phyloP scores from a whole-genome alignment of 2,113 vertebrate species.

The Cottus gobio region DNA sequence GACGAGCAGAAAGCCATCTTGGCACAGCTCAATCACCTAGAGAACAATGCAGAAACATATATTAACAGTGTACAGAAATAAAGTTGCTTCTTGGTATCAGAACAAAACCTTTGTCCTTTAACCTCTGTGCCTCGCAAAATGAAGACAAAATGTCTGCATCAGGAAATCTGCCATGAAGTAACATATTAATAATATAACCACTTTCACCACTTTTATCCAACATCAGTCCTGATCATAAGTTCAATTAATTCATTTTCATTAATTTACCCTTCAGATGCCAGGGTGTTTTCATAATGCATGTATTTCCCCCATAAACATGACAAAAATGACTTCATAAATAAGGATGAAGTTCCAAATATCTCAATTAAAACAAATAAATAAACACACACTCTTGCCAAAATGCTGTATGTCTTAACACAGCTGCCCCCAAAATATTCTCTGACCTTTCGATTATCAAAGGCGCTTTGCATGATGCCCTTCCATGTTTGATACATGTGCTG shows the following conservation, averaged over 20 bases:
- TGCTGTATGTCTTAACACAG: too few species aligned
- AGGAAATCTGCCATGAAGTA: not conserved
- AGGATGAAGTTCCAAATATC: too few species aligned
- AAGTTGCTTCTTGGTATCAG: not conserved
- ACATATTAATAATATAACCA: not conserved
- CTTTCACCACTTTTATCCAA: too few species aligned
- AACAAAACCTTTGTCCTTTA: not conserved
- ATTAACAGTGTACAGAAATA: not conserved
- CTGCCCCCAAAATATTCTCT: too few species aligned
- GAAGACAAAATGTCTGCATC: not conserved
- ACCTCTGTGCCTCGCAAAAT: not conserved
- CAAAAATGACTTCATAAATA: too few species aligned
- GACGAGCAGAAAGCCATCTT: constrained; percentile 83
- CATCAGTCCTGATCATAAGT: not conserved
- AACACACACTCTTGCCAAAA: too few species aligned
- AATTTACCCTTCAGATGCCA: not conserved
- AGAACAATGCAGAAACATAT: constrained; percentile 20
- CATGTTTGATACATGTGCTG: constrained; percentile 87
- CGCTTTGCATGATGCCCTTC: constrained; percentile 89
- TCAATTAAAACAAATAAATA: too few species aligned
- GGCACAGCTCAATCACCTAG: constrained; percentile 90
- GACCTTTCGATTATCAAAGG: constrained; percentile 86
- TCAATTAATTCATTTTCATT: not conserved
- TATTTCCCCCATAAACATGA: too few species aligned
- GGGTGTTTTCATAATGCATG: not conserved